Base-by-base conservation (phyloP, 2,797 vertebrate genomes). In the Cottoperca gobio region DNA sequence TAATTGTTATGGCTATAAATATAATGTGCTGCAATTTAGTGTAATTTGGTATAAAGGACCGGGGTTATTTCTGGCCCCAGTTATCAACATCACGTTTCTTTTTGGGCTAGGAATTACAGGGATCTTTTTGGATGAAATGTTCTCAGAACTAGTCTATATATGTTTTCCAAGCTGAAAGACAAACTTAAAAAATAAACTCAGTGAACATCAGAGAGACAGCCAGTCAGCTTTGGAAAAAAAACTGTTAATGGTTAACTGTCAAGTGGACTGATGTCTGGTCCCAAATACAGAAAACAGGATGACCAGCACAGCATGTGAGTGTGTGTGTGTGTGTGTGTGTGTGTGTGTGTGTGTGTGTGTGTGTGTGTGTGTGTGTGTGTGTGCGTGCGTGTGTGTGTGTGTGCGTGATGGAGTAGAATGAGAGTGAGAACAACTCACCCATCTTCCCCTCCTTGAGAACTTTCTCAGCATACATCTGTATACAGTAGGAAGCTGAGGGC, bases 231-330 rank as follows among this genome's bases (percentile, higher is more conserved):
- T 67, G 45, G n/a, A n/a, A 79, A 65, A 77, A 86, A 64, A 78
- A 62, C 72, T 65, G 93, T 95, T 95, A 95, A 96, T 95, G 66
- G 81, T 95, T 95, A 95, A 95, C 94, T 85, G 80, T 70, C 6
- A 57, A 74, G 76, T 92, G 59, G 76, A 78, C 88, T 87, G 77
- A 92, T 89, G 81, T 91, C 84, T 91, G 86, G 70, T 81, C 82
- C 76, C 78, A 91, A 89, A 92, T 64, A 80, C 60, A 86, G 59
- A 87, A 76, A 85, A 66, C 72, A 81, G 60, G n/a, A 71, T 80
- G 82, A 66, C 70, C 70, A 82, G 78, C 61, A 60, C 42, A 73
- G 64, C 68, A 40, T 72, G 63, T 58, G 24, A 70, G 67, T 70
- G 63, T 28, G n/a, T 72, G 57, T 61, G 33, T 11, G 43, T 19